A percentile compares a stretch with the other conserved stretches of the same genome.
These are phyloP conservation scores for Dicycla oo DNA, from an alignment of 2,888 invertebrate species.

Conservation along the genomic window DNA sequence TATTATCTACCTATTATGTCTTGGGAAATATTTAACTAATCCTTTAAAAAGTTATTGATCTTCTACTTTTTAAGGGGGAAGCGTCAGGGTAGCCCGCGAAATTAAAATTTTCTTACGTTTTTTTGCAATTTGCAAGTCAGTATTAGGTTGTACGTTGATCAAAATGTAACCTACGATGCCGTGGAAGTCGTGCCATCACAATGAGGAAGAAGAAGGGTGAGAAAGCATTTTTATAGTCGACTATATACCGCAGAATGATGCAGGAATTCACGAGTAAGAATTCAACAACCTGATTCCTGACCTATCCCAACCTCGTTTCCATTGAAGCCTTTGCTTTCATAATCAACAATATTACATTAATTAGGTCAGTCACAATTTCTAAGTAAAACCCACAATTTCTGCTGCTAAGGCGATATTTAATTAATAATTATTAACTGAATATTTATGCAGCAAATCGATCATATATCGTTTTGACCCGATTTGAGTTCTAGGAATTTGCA, in stretches of 20 bases:
- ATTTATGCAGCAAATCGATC: constrained; percentile 20
- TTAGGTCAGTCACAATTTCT: constrained; percentile 19
- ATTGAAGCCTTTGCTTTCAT: background rate
- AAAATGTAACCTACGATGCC: too few species aligned
- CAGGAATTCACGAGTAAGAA: background rate
- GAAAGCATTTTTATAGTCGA: background rate
- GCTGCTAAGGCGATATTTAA: constrained; percentile 3
- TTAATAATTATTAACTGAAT: constrained; percentile 16
- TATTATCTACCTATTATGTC: too few species aligned
- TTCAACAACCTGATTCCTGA: constrained; percentile 12
- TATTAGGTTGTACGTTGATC: too few species aligned
- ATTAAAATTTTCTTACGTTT: too few species aligned
- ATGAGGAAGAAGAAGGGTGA: too few species aligned
- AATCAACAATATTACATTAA: constrained; percentile 3
- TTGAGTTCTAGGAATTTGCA: constrained; percentile 17
- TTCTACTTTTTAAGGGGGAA: too few species aligned
- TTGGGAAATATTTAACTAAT: too few species aligned
- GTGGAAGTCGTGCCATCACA: too few species aligned
- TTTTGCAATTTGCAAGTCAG: too few species aligned
- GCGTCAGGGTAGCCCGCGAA: too few species aligned
- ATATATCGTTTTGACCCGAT: background rate
- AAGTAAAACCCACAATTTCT: constrained; percentile 13
- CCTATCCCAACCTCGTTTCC: constrained; percentile 29
- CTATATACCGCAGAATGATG: background rate
- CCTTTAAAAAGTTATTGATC: too few species aligned